phyloP scores from a whole-genome alignment of 2,888 invertebrate species.

The Drosophila anceps region DNA sequence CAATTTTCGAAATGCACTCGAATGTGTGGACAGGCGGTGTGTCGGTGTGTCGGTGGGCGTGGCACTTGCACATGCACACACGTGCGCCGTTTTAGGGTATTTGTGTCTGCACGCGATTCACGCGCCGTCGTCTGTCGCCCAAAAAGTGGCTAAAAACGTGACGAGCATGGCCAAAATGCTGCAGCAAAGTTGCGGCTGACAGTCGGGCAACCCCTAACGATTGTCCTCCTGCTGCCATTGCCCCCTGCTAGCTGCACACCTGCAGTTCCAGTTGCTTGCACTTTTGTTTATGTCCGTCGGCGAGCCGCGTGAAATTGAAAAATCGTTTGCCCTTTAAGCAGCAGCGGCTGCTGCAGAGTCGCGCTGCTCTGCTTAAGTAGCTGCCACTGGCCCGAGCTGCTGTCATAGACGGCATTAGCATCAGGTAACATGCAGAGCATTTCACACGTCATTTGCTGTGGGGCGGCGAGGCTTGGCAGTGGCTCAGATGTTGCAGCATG shows the following conservation, averaged over 20 bases:
- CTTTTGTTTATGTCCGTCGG: conserved; percentile 67
- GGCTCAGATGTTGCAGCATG: not conserved
- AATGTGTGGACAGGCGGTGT: conserved; percentile 17
- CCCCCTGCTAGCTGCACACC: conserved; percentile 33
- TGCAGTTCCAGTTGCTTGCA: conserved; percentile 64
- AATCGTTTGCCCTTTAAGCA: conserved; percentile 25
- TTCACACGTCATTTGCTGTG: conserved; percentile 69
- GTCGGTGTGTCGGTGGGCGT: conserved; percentile 26
- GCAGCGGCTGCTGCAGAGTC: not conserved
- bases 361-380: conserved; percentile 44
- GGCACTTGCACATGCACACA: conserved; percentile 39
- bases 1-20: conserved; percentile 62
- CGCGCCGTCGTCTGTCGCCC: conserved; percentile 46
- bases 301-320: conserved; percentile 69
- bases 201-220: conserved; percentile 24
- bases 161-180: conserved; percentile 60
- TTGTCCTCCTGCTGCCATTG: conserved; percentile 4
- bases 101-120: conserved; percentile 63
- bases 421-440: conserved; percentile 45
- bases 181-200: not conserved
- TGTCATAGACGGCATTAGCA: conserved; percentile 54
- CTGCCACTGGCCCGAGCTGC: conserved; percentile 30
- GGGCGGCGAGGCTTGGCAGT: not conserved
- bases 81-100: conserved; percentile 55
- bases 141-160: conserved; percentile 73